Percentiles rank a stretch among this genome's conserved stretches.
Conservation (phyloP, 1,140 invertebrate genomes). For the Piezodorus guildinii region DNA sequence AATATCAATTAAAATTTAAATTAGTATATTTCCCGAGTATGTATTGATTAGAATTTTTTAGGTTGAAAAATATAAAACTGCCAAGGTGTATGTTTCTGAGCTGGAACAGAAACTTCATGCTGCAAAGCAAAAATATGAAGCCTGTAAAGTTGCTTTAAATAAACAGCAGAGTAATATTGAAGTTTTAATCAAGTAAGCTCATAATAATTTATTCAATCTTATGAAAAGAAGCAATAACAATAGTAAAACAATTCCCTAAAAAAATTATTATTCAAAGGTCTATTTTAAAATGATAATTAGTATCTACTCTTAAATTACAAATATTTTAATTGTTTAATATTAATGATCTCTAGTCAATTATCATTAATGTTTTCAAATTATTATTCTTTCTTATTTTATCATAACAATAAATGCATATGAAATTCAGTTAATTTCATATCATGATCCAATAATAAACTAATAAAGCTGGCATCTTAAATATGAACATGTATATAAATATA, state of each 20-base stretch:
- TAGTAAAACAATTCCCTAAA: neutral
- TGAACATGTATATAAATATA: too few species aligned
- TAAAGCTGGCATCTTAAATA: too few species aligned
- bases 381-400: too few species aligned
- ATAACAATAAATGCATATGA: too few species aligned
- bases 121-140: slow-evolving; percentile 2
- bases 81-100: neutral
- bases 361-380: too few species aligned
- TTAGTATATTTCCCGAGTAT: neutral
- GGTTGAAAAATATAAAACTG: slow-evolving; percentile 1
- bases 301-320: too few species aligned
- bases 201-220: neutral
- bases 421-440: too few species aligned
- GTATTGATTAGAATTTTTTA: neutral
- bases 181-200: neutral
- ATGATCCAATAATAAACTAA: too few species aligned
- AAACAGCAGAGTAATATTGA: neutral
- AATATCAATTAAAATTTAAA: neutral
- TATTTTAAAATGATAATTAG: too few species aligned
- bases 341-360: too few species aligned
- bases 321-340: too few species aligned
- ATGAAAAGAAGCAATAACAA: neutral
- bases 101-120: neutral
- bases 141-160: neutral
- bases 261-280: neutral